phyloP scores from a whole-genome alignment of 2,797 vertebrate species.

The Apogon hyalosoma region DNA sequence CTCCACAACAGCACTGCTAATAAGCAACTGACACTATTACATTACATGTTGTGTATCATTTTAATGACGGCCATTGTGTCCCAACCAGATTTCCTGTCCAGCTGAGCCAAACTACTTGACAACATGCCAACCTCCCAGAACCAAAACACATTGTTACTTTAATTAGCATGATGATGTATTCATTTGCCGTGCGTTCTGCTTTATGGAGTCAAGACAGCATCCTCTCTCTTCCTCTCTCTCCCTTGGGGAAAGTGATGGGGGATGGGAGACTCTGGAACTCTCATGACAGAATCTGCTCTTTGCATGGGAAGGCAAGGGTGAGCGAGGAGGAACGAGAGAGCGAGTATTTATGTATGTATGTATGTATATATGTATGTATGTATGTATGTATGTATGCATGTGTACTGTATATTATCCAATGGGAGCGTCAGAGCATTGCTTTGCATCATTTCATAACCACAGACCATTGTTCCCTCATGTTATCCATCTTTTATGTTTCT shows the following conservation, averaged over 20 bases:
- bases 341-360: neutral
- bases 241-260: conserved; percentile 74
- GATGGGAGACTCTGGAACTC: conserved; percentile 67
- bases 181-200: conserved; percentile 68
- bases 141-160: conserved; percentile 68
- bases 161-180: conserved; percentile 74
- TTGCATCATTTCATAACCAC: conserved; percentile 62
- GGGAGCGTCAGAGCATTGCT: conserved; percentile 52
- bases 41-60: conserved; percentile 34
- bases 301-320: conserved; percentile 70
- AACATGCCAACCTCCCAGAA: conserved; percentile 50
- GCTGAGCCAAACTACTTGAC: conserved; percentile 50
- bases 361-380: neutral
- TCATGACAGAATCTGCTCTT: conserved; percentile 78
- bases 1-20: conserved; percentile 4
- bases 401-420: conserved; percentile 60
- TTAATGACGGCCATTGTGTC: conserved; percentile 25
- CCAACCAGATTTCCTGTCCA: conserved; percentile 33
- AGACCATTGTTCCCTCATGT: conserved; percentile 16
- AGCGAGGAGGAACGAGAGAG: conserved; percentile 54
- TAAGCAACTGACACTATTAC: conserved; percentile 18
- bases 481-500: neutral
- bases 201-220: conserved; percentile 68
- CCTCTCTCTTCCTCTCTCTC: conserved; percentile 42
- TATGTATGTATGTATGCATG: conserved; percentile 2